Evolutionary conservation across 2,888 invertebrate species (phyloP), one percentile per base, ranked within the genome.

Genomic region (Furcula furcula): DNA sequence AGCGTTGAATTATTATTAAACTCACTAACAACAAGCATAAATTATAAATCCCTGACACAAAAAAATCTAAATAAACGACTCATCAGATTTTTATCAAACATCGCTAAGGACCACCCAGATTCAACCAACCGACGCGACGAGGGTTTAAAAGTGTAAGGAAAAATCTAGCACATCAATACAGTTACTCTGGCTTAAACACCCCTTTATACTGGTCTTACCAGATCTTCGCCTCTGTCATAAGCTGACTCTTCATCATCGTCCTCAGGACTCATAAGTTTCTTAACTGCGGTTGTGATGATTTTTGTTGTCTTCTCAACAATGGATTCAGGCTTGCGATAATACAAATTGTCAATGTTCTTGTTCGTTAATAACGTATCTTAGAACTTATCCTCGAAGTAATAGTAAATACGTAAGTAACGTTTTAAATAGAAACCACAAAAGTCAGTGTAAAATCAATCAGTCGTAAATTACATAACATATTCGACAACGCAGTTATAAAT

Each of bases 201-300:
- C 12, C 7, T 5, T 9, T 27, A 38, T 45, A 42, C 57, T 42
- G 52, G 46, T 46, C 65, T 93, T 93, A 94, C 94, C 94, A 94
- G 88, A 78, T 94, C 94, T 50, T 92, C 93, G 37, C 90, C 92
- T 70, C 91, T 91, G 62, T 91, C 92, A 59, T 92, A 93, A 43
- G 91, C 92, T 30, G 92, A 91, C 50, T 91, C 91, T 53, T 91
- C 91, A 33, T 74, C 73, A 28, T 90, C 90, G 23, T 78, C 76
- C 32, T 91, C 84, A 1, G 86, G 73, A 1, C 79, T 74, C 44
- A 87, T 74, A 55, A 91, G 74, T 46, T 90, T 90, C 75, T 89
- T 91, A 65, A 91, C 91, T 45, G 89, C 83, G 32, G 75, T 79
- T 46, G 82, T 86, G 43, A 90, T 74, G 65, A 90, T 90, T 58